These are phyloP conservation scores for Sula dactylatra DNA, from an alignment of 2,113 vertebrate genomes.

Conservation along the genomic window DNA sequence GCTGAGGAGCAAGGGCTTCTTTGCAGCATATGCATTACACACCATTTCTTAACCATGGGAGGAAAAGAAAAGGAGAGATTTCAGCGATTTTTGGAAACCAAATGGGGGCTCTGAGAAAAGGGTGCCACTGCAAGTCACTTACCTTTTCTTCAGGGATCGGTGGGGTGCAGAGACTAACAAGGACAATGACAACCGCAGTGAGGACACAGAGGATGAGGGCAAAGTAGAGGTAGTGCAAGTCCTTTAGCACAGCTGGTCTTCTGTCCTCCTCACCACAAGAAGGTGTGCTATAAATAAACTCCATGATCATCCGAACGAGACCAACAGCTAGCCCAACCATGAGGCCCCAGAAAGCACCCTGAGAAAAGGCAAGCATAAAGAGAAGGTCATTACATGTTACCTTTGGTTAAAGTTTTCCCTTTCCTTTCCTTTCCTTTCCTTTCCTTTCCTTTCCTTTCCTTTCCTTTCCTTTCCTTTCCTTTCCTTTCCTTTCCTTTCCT, in stretches of 20 bases:
- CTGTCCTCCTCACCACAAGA: constrained; percentile 85
- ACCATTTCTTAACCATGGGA: neutral
- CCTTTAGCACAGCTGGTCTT: constrained; percentile 81
- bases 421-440: neutral
- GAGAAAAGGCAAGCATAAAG: neutral
- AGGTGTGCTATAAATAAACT: constrained; percentile 80
- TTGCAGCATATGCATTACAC: neutral
- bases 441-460: neutral
- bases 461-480: too few species aligned
- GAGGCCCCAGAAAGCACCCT: constrained; percentile 98
- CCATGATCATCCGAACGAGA: constrained; percentile 82
- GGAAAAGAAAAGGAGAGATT: neutral
- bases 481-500: too few species aligned
- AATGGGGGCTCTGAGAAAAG: neutral
- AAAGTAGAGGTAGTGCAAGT: constrained; percentile 94
- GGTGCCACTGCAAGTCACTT: constrained; percentile 32
- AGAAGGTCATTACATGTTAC: neutral
- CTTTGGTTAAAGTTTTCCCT: neutral
- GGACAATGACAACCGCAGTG: constrained; percentile 70
- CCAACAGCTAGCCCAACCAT: constrained; percentile 84
- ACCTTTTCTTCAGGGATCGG: constrained; percentile 84
- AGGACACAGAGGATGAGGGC: constrained; percentile 85
- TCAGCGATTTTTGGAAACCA: neutral
- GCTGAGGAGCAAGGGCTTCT: neutral
- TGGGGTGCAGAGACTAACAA: constrained; percentile 82